Base-by-base conservation (phyloP, 2,888 invertebrate genomes). In the Sicus ferrugineus region DNA sequence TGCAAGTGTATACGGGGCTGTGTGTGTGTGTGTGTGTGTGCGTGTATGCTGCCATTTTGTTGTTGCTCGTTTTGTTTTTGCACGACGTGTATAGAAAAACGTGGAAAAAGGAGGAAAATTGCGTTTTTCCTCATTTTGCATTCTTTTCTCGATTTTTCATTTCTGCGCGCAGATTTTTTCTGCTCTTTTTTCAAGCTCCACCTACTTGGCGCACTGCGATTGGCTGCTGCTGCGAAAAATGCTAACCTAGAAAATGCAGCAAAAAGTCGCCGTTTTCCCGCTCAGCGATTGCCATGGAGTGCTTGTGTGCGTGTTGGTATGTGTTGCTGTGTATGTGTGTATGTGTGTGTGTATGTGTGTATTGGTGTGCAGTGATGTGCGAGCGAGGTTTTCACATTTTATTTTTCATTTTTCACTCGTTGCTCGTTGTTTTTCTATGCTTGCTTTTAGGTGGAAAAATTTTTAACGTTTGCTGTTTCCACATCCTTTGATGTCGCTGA, bases 161-260 rank as follows among this genome's bases (percentile, higher is more conserved):
- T 64, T 82, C 79, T 82, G 56, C 77, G 79, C 78, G 78, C 81
- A 80, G 79, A 80, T 82, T 5, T n/a, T 82, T 81, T 81, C 81
- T 75, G 75, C 73, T 76, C 81, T 81, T 80, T 82, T 80, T 82
- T 48, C 76, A 72, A 74, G 76, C 82, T 82, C 82, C 82, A 82
- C 82, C 82, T 82, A 82, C 82, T 76, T 81, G 78, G 81, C 79
- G 80, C 71, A 73, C 69, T 77, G 78, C 78, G 80, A 82, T 82
- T 82, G 72, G 73, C 59, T 71, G 59, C 23, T 23, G 50, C 75
- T 75, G n/a, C n/a, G 69, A 79, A 79, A 77, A 79, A 76, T 76
- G 77, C 78, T 80, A 79, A 79, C 80, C 80, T 78, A 78, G 74
- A 72, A 72, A 74, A 76, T 73, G 74, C 78, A 80, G 75, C 74